phyloP scores from a whole-genome alignment of 1,140 invertebrate genomes.

The Bombus affinis region DNA sequence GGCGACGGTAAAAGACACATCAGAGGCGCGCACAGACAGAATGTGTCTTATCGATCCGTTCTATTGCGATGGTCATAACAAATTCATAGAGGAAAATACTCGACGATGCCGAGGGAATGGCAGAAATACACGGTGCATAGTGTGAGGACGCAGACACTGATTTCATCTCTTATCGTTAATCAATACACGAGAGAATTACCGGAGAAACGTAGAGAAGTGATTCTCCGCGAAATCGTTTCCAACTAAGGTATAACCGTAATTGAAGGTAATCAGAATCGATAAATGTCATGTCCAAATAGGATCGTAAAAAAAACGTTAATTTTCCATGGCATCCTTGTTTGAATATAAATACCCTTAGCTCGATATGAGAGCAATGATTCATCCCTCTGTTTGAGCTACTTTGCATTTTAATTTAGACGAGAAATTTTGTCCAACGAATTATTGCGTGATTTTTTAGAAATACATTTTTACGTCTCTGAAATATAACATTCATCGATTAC shows the following conservation, averaged over 20 bases:
- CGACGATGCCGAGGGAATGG: background rate
- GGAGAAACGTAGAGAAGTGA: background rate
- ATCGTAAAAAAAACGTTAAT: background rate
- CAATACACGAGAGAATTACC: slow-evolving; percentile 9
- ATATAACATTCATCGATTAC: background rate
- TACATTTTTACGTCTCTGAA: background rate
- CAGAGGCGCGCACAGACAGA: slow-evolving; percentile 37
- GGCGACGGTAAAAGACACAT: slow-evolving; percentile 45
- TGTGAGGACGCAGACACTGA: slow-evolving; percentile 15
- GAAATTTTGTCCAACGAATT: background rate
- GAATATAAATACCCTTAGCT: background rate
- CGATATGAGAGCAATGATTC: background rate
- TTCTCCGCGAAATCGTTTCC: background rate
- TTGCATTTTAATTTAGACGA: background rate
- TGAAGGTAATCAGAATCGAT: background rate
- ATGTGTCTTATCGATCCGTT: slow-evolving; percentile 54
- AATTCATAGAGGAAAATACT: slow-evolving; percentile 47
- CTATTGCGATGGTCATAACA: slow-evolving; percentile 47
- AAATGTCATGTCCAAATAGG: background rate
- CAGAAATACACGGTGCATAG: background rate
- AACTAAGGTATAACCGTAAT: background rate
- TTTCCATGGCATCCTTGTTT: background rate
- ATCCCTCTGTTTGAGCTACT: background rate
- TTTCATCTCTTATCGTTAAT: slow-evolving; percentile 13
- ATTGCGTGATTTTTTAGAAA: background rate